Evolutionary conservation across 2,113 vertebrate genomes (phyloP), one percentile per base, ranked within the genome.

Genomic region (Diadophis punctatus): DNA sequence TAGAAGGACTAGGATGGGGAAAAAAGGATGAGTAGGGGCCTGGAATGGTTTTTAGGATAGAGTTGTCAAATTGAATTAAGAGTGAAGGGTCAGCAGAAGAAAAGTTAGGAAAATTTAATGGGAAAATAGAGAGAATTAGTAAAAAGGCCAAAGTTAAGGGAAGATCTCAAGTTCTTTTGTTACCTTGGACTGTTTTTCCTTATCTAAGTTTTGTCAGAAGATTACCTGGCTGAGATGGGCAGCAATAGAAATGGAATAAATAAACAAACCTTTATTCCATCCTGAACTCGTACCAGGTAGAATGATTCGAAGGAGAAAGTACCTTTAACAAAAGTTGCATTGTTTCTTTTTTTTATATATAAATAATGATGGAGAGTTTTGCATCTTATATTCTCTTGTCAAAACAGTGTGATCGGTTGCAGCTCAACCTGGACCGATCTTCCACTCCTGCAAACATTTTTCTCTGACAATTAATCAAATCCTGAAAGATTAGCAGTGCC

Each of bases 261-360:
- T 27, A 58, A 58, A 58, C 5, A 68, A n/a, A 68, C 14, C 12
- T 68, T 68, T 34, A 68, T 34, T 68, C 63, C 63, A 68, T 68
- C 63, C 30, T 68, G 30, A 68, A 68, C 4, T 68, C 63, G 0
- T 68, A 0, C 30, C 4, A 68, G 12, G 63, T 68, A 2, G 63
- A 34, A 34, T 16, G 63, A 34, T 30, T 68, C 34, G 14, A 68
- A 68, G 63, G 5, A 68, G 63, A 68, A 68, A n/a, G 30, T 89
- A 95, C 93, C 89, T 88, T 92, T 94, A 55, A 86, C 88, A 74
- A 90, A 85, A 90, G 30, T 68, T 68, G 60, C 4, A 68, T n/a
- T n/a, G 60, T 60, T 30, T 8, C 25, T 9, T 3, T 25, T 58
- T 58, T 58, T 56, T 56, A n/a, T 56, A 8, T 23, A 56, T 4